Evolutionary conservation across 2,888 invertebrate genomes (phyloP).

Genomic region (Parelbella ahira): DNA sequence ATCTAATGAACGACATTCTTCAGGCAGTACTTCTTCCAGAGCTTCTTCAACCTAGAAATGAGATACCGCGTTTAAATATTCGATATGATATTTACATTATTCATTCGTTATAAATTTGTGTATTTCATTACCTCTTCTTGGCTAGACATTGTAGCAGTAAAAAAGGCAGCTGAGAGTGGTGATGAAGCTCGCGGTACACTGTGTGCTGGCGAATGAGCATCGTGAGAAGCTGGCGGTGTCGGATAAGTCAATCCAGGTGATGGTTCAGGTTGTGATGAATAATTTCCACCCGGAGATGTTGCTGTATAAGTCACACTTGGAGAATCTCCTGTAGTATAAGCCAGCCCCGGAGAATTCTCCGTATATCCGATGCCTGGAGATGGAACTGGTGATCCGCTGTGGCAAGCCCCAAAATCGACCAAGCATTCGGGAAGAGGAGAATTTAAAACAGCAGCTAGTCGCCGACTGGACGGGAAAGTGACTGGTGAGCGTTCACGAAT

Average conservation of each 20-base stretch:
- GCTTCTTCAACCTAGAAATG: slow-evolving; percentile 86
- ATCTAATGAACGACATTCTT: slow-evolving; percentile 83
- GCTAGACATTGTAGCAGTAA: slow-evolving; percentile 91
- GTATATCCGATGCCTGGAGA: slow-evolving; percentile 77
- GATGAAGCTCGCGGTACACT: slow-evolving; percentile 87
- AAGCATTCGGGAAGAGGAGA: slow-evolving; percentile 89
- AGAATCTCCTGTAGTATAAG: slow-evolving; percentile 86
- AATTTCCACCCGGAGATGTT: slow-evolving; percentile 63
- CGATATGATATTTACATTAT: slow-evolving; percentile 12
- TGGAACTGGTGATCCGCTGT: slow-evolving; percentile 75
- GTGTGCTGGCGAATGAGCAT: slow-evolving; percentile 85
- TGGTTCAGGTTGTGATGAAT: slow-evolving; percentile 64
- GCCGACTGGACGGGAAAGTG: slow-evolving; percentile 84
- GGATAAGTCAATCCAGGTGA: slow-evolving; percentile 91
- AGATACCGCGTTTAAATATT: slow-evolving; percentile 5
- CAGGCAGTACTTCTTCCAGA: slow-evolving; percentile 90
- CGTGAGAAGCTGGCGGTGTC: slow-evolving; percentile 93
- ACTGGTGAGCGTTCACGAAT: slow-evolving; percentile 81
- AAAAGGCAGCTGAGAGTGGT: slow-evolving; percentile 90
- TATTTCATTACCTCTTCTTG: slow-evolving; percentile 87
- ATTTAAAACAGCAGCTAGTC: slow-evolving; percentile 88
- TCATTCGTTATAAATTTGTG: too few species aligned
- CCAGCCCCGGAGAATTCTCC: slow-evolving; percentile 82
- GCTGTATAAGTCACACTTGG: slow-evolving; percentile 65
- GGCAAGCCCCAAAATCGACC: slow-evolving; percentile 91